Evolutionary conservation across 2,888 invertebrate genomes (phyloP).

Genomic region (Halictus quadricinctus): DNA sequence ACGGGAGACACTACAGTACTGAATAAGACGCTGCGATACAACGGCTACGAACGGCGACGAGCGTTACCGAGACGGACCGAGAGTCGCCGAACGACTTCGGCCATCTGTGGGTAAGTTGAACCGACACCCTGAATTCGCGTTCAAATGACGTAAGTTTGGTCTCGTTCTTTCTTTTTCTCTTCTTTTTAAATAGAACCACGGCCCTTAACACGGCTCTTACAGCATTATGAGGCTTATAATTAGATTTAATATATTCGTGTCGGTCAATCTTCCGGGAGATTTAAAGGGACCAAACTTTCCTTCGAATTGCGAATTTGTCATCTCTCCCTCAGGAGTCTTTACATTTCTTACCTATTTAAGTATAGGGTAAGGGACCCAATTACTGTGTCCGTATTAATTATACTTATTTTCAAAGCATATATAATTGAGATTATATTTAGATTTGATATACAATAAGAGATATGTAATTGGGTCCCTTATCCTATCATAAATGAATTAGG

Average conservation of each 20-base stretch:
- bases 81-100: conserved; percentile 42
- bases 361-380: too few relatives aligned
- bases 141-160: conserved; percentile 29
- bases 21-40: conserved; percentile 52
- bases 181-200: neutral
- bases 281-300: neutral
- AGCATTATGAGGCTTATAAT: neutral
- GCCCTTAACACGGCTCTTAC: neutral
- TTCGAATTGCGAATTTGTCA: neutral
- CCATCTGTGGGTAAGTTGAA: conserved; percentile 31
- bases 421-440: too few relatives aligned
- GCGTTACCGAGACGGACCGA: conserved; percentile 44
- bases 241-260: neutral
- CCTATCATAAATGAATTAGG: too few relatives aligned
- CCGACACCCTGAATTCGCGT: conserved; percentile 24
- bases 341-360: neutral
- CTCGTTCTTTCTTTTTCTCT: neutral
- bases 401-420: too few relatives aligned
- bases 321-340: neutral
- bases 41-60: conserved; percentile 36
- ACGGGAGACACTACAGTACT: conserved; percentile 47
- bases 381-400: too few relatives aligned
- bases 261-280: neutral
- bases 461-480: too few relatives aligned
- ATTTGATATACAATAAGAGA: too few relatives aligned